phyloP scores from a whole-genome alignment of 2,797 vertebrate species.

The Acrocephalus scirpaceus region DNA sequence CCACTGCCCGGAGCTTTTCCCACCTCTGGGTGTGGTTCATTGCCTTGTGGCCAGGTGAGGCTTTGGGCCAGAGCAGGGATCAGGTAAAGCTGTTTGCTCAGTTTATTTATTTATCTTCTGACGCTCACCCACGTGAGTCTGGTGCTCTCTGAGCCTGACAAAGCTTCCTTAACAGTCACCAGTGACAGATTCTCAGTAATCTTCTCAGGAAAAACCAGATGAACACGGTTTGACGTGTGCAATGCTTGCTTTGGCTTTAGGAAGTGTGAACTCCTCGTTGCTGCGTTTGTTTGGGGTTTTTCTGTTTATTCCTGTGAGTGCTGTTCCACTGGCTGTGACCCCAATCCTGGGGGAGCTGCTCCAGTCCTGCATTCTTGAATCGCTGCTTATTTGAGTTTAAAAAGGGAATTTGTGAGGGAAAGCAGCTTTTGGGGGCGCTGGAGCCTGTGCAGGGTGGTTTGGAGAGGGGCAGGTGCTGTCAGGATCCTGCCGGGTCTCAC shows the following conservation, averaged over 20 bases:
- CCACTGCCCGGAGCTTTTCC: neutral
- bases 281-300: accelerated
- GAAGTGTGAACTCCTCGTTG: neutral
- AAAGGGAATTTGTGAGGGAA: accelerated
- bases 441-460: accelerated
- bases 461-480: neutral
- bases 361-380: neutral
- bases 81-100: neutral
- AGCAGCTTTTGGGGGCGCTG: neutral
- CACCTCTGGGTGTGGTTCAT: neutral
- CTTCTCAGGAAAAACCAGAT: neutral
- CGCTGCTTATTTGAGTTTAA: accelerated
- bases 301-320: neutral
- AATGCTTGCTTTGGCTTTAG: neutral
- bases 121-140: accelerated
- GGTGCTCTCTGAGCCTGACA: neutral
- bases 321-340: neutral
- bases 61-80: neutral
- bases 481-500: accelerated
- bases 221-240: neutral
- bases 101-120: neutral
- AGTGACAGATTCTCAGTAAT: neutral
- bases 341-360: accelerated
- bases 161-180: neutral
- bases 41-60: neutral